phyloP scores from a whole-genome alignment of 2,113 vertebrate species.

The Planiliza haematocheilus region DNA sequence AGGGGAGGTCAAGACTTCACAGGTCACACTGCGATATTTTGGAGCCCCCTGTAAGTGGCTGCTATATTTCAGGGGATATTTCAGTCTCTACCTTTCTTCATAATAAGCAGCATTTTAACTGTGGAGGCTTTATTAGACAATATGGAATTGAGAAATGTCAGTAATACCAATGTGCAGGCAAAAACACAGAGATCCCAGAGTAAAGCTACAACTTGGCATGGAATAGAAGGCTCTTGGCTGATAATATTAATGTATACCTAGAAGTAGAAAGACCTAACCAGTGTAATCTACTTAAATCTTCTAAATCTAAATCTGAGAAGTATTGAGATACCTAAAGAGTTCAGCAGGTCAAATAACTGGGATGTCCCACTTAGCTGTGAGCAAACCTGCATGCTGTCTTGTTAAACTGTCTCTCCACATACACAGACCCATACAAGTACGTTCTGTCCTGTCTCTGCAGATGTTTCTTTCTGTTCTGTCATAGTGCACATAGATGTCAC shows the following conservation, averaged over 20 bases:
- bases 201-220: not conserved
- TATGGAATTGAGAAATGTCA: not conserved
- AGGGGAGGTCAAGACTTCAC: conserved; percentile 95
- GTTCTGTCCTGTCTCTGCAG: conserved; percentile 1
- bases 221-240: not conserved
- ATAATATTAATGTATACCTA: not conserved
- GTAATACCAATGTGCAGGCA: not conserved
- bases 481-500: not conserved
- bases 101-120: too few relatives aligned
- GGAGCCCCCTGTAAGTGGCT: conserved; percentile 89
- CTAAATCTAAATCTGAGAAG: not conserved
- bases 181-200: not conserved
- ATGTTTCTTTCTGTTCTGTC: not conserved
- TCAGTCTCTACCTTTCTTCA: too few relatives aligned
- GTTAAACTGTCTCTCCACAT: not conserved
- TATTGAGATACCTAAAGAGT: conserved; percentile 1
- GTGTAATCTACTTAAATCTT: not conserved
- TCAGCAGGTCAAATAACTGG: conserved; percentile 53
- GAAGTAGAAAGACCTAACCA: not conserved
- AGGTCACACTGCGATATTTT: conserved; percentile 95
- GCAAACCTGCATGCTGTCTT: conserved; percentile 17
- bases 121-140: too few relatives aligned
- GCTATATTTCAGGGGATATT: not conserved
- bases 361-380: conserved; percentile 43
- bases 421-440: conserved; percentile 3